Evolutionary conservation across 2,888 invertebrate genomes (phyloP).

Genomic region (Lutraria lutraria): DNA sequence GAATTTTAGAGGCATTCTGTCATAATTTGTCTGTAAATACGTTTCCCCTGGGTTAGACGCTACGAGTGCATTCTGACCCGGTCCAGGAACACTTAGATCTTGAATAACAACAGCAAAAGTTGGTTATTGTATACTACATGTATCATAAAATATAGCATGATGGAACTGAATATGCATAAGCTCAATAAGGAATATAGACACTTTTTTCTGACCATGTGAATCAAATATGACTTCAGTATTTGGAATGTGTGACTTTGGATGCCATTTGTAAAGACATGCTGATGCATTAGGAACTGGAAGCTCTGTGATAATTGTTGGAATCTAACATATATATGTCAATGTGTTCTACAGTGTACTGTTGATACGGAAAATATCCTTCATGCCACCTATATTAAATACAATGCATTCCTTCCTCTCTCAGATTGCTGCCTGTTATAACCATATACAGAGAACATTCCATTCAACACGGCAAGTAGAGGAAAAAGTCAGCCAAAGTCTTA

Average conservation of each 20-base stretch:
- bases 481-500: slow-evolving; percentile 65
- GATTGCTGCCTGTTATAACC: slow-evolving; percentile 75
- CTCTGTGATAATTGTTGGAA: not conserved
- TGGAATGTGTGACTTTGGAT: not conserved
- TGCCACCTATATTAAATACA: slow-evolving; percentile 47
- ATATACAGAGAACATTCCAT: slow-evolving; percentile 67
- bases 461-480: slow-evolving; percentile 58
- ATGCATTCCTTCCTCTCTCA: slow-evolving; percentile 77
- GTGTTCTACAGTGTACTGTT: not conserved
- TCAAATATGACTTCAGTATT: not conserved
- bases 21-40: not conserved
- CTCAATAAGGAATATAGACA: not conserved
- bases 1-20: slow-evolving; percentile 5
- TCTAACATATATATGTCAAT: not conserved
- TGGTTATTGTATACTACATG: not conserved
- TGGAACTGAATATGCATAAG: not conserved
- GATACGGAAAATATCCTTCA: not conserved
- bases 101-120: not conserved
- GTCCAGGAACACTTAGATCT: not conserved
- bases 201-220: not conserved
- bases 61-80: not conserved
- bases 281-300: not conserved
- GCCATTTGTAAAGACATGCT: not conserved
- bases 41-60: not conserved
- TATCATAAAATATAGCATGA: not conserved